Base-by-base conservation (phyloP, 2,797 vertebrate genomes). In the Rhynchotus rufescens region DNA sequence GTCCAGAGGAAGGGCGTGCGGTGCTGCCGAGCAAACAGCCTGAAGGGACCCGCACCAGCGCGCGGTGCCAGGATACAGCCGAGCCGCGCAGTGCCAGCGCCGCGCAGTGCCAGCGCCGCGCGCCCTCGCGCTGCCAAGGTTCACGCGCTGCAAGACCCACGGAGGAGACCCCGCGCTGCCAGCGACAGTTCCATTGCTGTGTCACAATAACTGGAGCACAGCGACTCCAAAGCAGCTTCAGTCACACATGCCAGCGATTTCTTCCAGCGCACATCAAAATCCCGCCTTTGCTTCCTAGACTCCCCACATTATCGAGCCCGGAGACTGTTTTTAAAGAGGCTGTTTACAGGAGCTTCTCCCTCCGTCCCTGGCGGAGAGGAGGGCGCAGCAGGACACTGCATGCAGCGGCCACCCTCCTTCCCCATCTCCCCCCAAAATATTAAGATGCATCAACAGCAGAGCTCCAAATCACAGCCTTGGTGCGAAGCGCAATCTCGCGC, bases 401-500 rank as follows among this genome's bases (percentile, higher is more conserved):
- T 68, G 54, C 72, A 3, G 72, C 72, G 34, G 69, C 56, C 12
- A 9, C 3, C n/a, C 52, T 51, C 45, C 45, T 49, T 57, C 64
- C 42, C 5, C 21, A 7, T 4, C 30, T 36, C 49, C 47, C 47
- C 12, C 47, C 21, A 30, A 10, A 7, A 7, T 5, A 26, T 6
- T 32, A 21, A 32, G 62, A 40, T 15, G 61, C 88, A 52, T 1
- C 76, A 65, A 12, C 90, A 64, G 52, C 68, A 15, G 85, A 79
- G 88, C 89, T 80, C 45, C 87, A 82, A 95, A 83, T 68, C 94
- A 47, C 80, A 89, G 83, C 90, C 86, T 36, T 90, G 89, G 95
- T 52, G 90, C 51, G 93, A 91, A 94, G 89, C 4, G 60, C 59
- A 47, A 52, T 21, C 86, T 73, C 15, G 16, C 26, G 45, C 65